Conservation (phyloP, 2,888 invertebrate species). For the Thelaira solivaga region DNA sequence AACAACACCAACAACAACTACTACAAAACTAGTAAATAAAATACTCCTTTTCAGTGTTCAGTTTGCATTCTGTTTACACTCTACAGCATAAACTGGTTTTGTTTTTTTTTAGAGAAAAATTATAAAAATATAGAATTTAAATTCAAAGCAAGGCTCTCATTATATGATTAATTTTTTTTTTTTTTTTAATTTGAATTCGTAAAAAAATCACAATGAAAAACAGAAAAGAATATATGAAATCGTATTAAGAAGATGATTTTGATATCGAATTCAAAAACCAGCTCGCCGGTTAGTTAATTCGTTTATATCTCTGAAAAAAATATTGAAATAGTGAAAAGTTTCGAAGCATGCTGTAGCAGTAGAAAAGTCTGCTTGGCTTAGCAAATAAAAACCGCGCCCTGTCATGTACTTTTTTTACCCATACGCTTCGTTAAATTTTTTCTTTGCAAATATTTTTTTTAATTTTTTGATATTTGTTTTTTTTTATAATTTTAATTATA, state of each 20-base stretch:
- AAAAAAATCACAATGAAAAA: too few relatives aligned
- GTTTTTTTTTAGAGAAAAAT: not conserved
- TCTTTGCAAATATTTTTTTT: conserved; percentile 5
- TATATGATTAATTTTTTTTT: not conserved
- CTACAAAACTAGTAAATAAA: too few relatives aligned
- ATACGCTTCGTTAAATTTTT: conserved; percentile 47
- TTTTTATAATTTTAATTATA: conserved; percentile 21
- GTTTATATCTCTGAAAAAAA: too few relatives aligned
- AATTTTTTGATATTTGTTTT: not conserved
- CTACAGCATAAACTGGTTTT: not conserved
- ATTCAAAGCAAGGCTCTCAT: not conserved
- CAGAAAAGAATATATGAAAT: too few relatives aligned
- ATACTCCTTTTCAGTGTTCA: conserved; percentile 42
- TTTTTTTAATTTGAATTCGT: too few relatives aligned
- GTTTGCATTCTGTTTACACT: conserved; percentile 1
- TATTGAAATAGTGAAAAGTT: conserved; percentile 23
- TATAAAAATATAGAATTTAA: not conserved
- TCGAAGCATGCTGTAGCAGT: conserved; percentile 3
- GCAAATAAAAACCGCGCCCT: conserved; percentile 47
- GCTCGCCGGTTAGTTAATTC: too few relatives aligned
- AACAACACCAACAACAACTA: not conserved
- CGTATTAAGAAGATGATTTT: too few relatives aligned
- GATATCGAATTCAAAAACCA: too few relatives aligned
- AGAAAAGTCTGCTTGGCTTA: conserved; percentile 39
- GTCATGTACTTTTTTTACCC: conserved; percentile 42